A percentile compares a stretch with the other conserved stretches of the same genome.
These are phyloP conservation scores for Glossophaga mutica DNA, from an alignment of 2,797 vertebrate species.

Conservation along the genomic window DNA sequence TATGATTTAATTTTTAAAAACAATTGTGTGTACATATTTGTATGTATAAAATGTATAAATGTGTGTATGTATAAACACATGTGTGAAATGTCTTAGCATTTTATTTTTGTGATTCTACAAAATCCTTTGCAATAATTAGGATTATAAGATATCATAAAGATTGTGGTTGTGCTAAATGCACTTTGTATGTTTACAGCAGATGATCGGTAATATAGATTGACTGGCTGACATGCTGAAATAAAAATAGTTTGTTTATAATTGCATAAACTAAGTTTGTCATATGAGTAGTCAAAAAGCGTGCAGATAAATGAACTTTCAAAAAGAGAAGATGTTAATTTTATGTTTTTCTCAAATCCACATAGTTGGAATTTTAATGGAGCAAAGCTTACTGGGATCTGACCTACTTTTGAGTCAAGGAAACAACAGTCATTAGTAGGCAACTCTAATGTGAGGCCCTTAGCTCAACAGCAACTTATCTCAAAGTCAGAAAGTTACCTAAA, in stretches of 20 bases:
- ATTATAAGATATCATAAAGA: neutral
- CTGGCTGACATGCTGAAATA: neutral
- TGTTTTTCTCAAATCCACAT: neutral
- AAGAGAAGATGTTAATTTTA: neutral
- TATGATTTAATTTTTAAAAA: neutral
- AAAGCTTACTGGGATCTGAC: constrained; percentile 27
- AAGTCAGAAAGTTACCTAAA: neutral
- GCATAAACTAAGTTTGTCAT: neutral
- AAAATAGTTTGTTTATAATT: constrained; percentile 9
- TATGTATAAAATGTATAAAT: neutral
- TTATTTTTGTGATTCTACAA: neutral
- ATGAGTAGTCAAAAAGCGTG: neutral
- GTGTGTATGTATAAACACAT: neutral
- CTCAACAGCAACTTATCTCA: neutral
- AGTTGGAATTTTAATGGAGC: constrained; percentile 23
- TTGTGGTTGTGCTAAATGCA: neutral
- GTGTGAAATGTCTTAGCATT: neutral
- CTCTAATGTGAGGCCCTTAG: neutral
- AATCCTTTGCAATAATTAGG: neutral
- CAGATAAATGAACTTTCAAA: neutral
- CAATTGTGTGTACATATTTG: neutral
- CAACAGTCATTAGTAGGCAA: constrained; percentile 17
- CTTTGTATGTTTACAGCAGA: neutral
- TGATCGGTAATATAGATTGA: neutral
- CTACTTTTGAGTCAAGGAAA: constrained; percentile 32